Percentiles rank a stretch among this genome's conserved stretches.
Conservation (phyloP, 30 jellyfish, hydroid and myxozoan genomes). For the Chironex yamaguchii region DNA sequence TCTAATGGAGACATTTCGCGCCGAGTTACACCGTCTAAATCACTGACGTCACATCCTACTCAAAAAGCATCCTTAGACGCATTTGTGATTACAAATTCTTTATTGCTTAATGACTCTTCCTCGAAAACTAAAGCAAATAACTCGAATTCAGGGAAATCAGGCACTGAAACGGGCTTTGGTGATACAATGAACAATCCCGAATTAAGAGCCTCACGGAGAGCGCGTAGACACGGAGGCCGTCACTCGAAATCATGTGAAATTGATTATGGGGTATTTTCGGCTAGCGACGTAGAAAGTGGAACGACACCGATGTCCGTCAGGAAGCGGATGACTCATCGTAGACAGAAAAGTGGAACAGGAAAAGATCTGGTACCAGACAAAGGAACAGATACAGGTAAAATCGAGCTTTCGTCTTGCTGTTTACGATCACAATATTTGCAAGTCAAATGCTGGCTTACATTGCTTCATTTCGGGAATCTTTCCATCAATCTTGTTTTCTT, state of each 20-base stretch:
- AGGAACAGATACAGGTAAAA: constrained; percentile 94
- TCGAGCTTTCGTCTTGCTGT: too few relatives aligned
- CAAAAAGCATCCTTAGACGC: not conserved
- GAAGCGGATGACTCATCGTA: constrained; percentile 56
- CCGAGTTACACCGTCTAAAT: not conserved
- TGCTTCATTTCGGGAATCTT: too few relatives aligned
- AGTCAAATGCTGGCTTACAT: too few relatives aligned
- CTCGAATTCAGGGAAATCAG: not conserved
- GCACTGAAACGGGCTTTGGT: constrained; percentile 52
- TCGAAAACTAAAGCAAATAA: not conserved
- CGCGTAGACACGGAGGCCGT: constrained; percentile 80
- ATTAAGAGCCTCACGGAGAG: constrained; percentile 79
- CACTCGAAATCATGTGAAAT: constrained; percentile 95
- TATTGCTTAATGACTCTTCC: not conserved
- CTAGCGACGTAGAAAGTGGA: constrained; percentile 75
- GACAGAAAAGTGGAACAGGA: constrained; percentile 85
- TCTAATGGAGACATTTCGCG: not conserved
- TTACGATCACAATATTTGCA: too few relatives aligned
- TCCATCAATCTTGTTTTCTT: too few relatives aligned
- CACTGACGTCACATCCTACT: not conserved
- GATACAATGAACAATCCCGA: constrained; percentile 77
- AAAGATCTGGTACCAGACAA: constrained; percentile 80
- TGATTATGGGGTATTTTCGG: constrained; percentile 76
- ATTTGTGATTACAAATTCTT: not conserved
- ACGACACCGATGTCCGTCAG: constrained; percentile 75